These are phyloP conservation scores for Centrocercus urophasianus DNA, from an alignment of 2,113 vertebrate species.

Conservation along the genomic window DNA sequence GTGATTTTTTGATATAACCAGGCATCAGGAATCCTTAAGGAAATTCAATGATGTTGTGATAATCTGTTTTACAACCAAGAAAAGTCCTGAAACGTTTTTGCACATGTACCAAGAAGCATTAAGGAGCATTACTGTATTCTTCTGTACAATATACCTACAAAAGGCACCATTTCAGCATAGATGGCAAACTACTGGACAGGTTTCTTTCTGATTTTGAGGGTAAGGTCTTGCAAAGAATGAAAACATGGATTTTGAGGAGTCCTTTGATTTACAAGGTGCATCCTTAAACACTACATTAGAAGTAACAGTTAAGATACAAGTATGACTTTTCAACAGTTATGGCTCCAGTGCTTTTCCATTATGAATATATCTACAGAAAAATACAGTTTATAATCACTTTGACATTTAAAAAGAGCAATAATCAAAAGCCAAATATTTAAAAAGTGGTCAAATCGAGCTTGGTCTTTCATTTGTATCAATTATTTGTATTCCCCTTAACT, in stretches of 20 bases:
- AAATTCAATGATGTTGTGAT: rapidly evolving
- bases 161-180: neutral
- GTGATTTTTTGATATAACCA: neutral
- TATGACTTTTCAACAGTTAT: neutral
- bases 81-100: neutral
- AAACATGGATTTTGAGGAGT: neutral
- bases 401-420: neutral
- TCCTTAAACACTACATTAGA: neutral
- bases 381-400: neutral
- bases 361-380: neutral
- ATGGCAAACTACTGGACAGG: neutral
- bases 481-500: neutral
- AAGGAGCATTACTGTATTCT: neutral
- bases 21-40: neutral
- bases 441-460: neutral
- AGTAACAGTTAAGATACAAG: neutral
- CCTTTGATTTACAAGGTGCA: neutral
- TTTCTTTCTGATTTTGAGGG: neutral
- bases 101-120: neutral
- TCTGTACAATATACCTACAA: neutral
- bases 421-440: neutral
- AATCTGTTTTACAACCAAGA: neutral
- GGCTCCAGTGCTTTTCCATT: neutral
- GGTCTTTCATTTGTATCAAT: neutral
- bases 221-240: neutral